A percentile compares a stretch with the other conserved stretches of the same genome.
phyloP scores from a whole-genome alignment of 2,113 vertebrate genomes.

The Erythrocercus mccallii region DNA sequence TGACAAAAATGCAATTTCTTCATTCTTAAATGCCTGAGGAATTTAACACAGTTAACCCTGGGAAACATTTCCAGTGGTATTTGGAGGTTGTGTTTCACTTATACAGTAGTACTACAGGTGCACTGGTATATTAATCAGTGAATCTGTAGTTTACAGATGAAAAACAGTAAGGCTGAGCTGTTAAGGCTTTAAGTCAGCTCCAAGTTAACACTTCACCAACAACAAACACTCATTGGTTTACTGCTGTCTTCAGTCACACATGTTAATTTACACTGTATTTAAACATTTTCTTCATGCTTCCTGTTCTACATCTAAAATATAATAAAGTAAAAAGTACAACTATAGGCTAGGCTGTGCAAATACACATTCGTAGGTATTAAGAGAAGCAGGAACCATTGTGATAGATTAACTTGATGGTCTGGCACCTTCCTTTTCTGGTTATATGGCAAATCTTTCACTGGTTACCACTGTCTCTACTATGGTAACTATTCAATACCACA shows the following conservation, averaged over 20 bases:
- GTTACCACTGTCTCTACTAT: neutral
- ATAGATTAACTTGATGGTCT: neutral
- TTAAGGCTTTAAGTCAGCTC: neutral
- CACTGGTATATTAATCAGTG: neutral
- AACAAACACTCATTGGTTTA: neutral
- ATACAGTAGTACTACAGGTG: neutral
- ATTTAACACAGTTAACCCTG: neutral
- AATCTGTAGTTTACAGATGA: neutral
- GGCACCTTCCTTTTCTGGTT: neutral
- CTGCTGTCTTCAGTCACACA: neutral
- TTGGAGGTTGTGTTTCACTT: neutral
- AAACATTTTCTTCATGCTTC: neutral
- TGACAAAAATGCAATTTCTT: neutral
- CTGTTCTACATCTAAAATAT: neutral
- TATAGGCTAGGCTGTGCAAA: neutral
- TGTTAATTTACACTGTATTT: neutral
- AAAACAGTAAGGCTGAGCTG: neutral
- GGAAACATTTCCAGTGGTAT: neutral
- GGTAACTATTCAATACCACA: neutral
- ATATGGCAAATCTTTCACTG: neutral
- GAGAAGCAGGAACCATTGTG: neutral
- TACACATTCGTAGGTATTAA: neutral
- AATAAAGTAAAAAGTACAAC: neutral
- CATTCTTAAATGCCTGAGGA: neutral
- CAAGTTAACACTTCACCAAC: neutral